These are phyloP conservation scores for Paradoxurus hermaphroditus DNA, from an alignment of 2,113 vertebrate genomes.

Conservation along the genomic window DNA sequence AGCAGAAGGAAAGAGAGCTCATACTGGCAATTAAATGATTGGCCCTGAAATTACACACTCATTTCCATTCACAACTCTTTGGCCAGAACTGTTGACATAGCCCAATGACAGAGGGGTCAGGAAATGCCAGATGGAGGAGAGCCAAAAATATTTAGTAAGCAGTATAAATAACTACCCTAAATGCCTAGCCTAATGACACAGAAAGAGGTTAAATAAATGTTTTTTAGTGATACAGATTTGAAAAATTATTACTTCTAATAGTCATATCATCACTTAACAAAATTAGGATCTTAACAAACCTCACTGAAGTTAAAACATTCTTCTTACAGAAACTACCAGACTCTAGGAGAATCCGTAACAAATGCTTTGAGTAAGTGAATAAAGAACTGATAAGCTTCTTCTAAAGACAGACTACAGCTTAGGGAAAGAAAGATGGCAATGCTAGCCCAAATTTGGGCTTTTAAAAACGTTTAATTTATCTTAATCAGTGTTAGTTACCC, in stretches of 20 bases:
- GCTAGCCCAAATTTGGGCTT: background rate
- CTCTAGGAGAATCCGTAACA: background rate
- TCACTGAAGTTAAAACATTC: constrained; percentile 19
- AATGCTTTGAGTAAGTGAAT: background rate
- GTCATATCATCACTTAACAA: background rate
- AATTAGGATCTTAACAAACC: background rate
- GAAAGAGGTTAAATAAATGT: background rate
- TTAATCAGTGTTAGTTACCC: background rate
- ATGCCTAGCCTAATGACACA: background rate
- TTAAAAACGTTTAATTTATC: background rate
- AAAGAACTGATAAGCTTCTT: background rate
- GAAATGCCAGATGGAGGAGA: background rate
- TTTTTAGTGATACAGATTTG: constrained; percentile 4
- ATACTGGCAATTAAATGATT: background rate
- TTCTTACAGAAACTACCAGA: background rate
- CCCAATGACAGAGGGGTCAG: background rate
- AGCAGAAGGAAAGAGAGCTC: background rate
- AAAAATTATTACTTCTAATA: constrained; percentile 8
- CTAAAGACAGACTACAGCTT: background rate
- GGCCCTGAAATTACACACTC: background rate
- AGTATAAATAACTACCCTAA: background rate
- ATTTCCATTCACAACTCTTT: constrained; percentile 30
- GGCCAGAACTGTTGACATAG: background rate
- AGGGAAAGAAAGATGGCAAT: background rate
- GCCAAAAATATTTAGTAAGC: constrained; percentile 20